A percentile compares a stretch with the other conserved stretches of the same genome.
Conservation (phyloP, 1,140 invertebrate species). For the Portunus trituberculatus region DNA sequence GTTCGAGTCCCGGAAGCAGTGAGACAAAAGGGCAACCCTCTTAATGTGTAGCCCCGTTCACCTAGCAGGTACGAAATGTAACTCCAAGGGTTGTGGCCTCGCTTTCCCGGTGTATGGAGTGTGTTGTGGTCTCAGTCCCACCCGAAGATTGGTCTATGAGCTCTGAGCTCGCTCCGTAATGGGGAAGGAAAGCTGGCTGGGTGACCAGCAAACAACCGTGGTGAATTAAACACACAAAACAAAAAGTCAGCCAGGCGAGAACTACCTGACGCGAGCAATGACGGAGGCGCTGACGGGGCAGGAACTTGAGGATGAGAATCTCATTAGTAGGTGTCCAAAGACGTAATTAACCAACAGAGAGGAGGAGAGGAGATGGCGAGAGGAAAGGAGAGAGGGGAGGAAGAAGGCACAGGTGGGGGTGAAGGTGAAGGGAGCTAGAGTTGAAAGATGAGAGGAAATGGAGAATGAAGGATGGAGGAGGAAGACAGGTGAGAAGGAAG, state of each 20-base stretch:
- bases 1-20: too few relatives aligned
- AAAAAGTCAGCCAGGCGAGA: neutral
- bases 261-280: neutral
- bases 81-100: too few relatives aligned
- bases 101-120: too few relatives aligned
- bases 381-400: neutral
- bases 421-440: neutral
- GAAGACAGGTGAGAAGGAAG: neutral
- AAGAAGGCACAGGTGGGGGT: neutral
- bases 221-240: too few relatives aligned
- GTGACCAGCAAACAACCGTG: too few relatives aligned
- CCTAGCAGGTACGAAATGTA: too few relatives aligned
- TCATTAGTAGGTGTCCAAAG: neutral
- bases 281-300: neutral
- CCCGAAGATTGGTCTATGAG: too few relatives aligned
- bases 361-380: neutral
- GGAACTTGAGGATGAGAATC: constrained; percentile 7
- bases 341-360: constrained; percentile 3
- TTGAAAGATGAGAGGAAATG: neutral
- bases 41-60: too few relatives aligned
- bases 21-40: too few relatives aligned
- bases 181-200: too few relatives aligned
- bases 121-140: too few relatives aligned
- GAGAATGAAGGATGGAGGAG: neutral
- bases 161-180: too few relatives aligned